Evolutionary conservation across 1,140 invertebrate species (phyloP), one percentile per base, ranked within the genome.

Genomic region (Ips typographus): DNA sequence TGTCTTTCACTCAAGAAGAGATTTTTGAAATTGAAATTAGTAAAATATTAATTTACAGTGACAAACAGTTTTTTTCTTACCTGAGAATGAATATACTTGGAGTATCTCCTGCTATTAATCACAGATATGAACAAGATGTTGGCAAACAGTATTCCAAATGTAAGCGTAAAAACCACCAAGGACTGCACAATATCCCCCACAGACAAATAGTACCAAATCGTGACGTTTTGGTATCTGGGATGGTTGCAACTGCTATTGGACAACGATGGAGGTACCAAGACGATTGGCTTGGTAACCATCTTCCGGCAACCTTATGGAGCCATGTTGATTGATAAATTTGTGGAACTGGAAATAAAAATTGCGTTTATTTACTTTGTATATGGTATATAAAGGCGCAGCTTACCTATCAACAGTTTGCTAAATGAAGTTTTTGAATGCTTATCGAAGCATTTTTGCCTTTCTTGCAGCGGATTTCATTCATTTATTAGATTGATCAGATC

Each of bases 81-180:
- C 89, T 93, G 91, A 75, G 91, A 89, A 79, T 92, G 90, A 71
- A 94, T 93, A 78, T 92, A 93, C 77, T 91, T 91, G 69, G 89
- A 87, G 79, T 93, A 94, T 63, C 90, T 83, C 38, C 89, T 83
- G 78, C 89, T 92, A 79, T 93, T 94, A 73, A 94, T 86, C 22
- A 94, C 91, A 71, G 90, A 88, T 70, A 94, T 92, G n/a, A 93
- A 85, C 55, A 93, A 80, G 7, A 91, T 81, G 80, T 94, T 94
- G 36, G 90, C 90, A 5, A 87, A 85, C 22, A 93, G 85, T 64
- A 93, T 91, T 7, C 89, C 89, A 76, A 90, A 83, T 39, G 91
- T 91, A 40, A 93, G 80, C 1, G 88, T 77, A 47, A 93, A 83
- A 72, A 94, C 90, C 63, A 93, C 84, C n/a, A 89, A 80, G 0